These are phyloP conservation scores for Petromus typicus DNA, from an alignment of 2,113 vertebrate genomes.

Conservation along the genomic window DNA sequence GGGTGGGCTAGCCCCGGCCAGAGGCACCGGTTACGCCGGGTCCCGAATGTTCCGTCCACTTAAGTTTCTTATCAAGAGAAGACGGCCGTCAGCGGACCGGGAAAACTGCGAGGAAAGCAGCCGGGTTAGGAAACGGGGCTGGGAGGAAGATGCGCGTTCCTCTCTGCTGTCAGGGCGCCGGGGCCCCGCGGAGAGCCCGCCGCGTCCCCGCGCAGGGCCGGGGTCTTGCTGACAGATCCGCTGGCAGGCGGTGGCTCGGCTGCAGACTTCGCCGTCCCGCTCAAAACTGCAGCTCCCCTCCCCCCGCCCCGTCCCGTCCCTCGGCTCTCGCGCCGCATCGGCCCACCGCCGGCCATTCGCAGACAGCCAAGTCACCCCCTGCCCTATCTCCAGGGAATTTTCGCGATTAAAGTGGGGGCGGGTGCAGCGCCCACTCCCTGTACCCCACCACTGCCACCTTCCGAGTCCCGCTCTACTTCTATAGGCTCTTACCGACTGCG, in stretches of 20 bases:
- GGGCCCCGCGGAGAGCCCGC: not conserved
- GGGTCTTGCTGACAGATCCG: conserved; percentile 71
- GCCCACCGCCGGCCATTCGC: conserved; percentile 41
- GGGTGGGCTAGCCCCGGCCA: not conserved
- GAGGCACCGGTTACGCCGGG: not conserved
- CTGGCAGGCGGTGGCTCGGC: conserved; percentile 35
- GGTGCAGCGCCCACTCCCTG: not conserved
- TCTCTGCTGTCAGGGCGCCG: conserved; percentile 54
- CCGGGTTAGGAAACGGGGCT: not conserved
- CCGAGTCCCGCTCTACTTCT: conserved; percentile 56
- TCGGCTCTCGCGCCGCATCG: conserved; percentile 69
- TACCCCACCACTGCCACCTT: conserved; percentile 76
- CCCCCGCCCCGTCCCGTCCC: conserved; percentile 56
- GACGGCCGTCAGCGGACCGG: not conserved
- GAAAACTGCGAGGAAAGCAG: not conserved
- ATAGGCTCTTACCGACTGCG: conserved; percentile 79
- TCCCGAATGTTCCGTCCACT: not conserved
- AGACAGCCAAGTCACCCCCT: not conserved
- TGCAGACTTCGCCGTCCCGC: conserved; percentile 65
- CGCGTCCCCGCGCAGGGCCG: not conserved
- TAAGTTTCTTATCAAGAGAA: conserved; percentile 35
- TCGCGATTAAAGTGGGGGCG: not conserved
- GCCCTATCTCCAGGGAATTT: not conserved
- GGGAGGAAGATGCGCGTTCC: not conserved
- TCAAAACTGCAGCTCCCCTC: conserved; percentile 76